Base-by-base conservation (phyloP, 1,140 invertebrate species). In the Scaptomyza graminum region DNA sequence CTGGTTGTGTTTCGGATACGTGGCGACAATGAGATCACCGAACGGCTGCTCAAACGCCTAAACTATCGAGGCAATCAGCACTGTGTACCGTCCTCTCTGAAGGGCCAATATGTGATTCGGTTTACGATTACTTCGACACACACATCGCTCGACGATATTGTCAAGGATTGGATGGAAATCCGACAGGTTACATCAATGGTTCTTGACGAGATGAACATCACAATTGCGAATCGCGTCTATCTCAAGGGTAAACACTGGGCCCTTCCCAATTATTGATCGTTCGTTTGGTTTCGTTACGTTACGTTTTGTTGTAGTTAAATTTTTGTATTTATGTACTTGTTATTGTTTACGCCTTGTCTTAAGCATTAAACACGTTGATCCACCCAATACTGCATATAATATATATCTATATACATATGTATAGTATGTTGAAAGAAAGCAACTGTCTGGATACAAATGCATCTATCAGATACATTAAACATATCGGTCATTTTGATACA, bases 1-100 rank as follows among this genome's bases (percentile, higher is more conserved):
- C 94, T 99, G 91, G 98, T 99, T 0, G 98, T 97, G 0, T 99
- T 99, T 90, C 95, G 98, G 51, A 92, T 99, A 1, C 95, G 94
- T 7, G 96, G 96, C 1, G 95, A 96, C 13, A 97, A 97, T 74
- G 95, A 97, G 50, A 93, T 97, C 22, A 96, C 96, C 0, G 98
- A 98, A 91, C 95, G 94, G 18, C 92, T 99, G 0, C 92, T 98
- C 15, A 97, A 98, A 90, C 94, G 94, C 15, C 93, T 99, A 46
- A 99, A 99, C 82, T 95, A 95, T 2, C 94, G 96, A 6, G 94
- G 96, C 80, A 94, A 94, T 66, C 95, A 99, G 3, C 98, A 99
- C 91, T 96, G 98, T 49, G 97, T 99, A 0, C 98, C 98, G 0
- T 97, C 98, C 0, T 96, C 96, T 56, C 93, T 98, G 51, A 97